Percentiles rank a stretch among this genome's conserved stretches.
Evolutionary conservation across 1,140 invertebrate genomes (phyloP).

Genomic region (Planococcus citri): DNA sequence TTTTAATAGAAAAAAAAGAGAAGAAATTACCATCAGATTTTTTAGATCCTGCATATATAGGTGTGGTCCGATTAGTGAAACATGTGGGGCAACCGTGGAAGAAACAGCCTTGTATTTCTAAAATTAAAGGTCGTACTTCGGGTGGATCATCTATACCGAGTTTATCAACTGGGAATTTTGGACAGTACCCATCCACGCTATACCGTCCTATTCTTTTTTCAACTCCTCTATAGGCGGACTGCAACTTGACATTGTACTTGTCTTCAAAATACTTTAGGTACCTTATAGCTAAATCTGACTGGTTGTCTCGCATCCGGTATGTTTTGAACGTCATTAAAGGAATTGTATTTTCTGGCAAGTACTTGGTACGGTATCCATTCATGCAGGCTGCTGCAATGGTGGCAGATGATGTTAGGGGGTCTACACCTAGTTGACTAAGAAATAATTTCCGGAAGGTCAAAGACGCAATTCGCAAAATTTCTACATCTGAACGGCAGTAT

Average conservation of each 20-base stretch:
- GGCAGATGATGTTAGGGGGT: conserved; percentile 20
- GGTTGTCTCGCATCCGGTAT: conserved; percentile 22
- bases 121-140: background rate
- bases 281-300: conserved; percentile 4
- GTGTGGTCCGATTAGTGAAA: background rate
- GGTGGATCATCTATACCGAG: background rate
- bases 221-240: conserved; percentile 14
- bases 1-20: background rate
- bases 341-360: conserved; percentile 21
- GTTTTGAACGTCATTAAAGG: conserved; percentile 17
- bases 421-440: background rate
- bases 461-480: conserved; percentile 30
- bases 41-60: too few relatives aligned
- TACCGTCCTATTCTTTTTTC: conserved; percentile 4
- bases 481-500: conserved; percentile 28
- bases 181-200: background rate
- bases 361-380: conserved; percentile 1
- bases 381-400: conserved; percentile 24
- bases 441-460: conserved; percentile 28
- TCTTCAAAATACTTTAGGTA: conserved; percentile 21
- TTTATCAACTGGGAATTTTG: background rate
- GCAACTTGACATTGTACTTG: background rate
- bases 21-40: too few relatives aligned
- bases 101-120: conserved; percentile 23
- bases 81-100: conserved; percentile 23